A percentile compares a stretch with the other conserved stretches of the same genome.
Evolutionary conservation across 2,113 vertebrate genomes (phyloP).

Genomic region (Sus scrofa): DNA sequence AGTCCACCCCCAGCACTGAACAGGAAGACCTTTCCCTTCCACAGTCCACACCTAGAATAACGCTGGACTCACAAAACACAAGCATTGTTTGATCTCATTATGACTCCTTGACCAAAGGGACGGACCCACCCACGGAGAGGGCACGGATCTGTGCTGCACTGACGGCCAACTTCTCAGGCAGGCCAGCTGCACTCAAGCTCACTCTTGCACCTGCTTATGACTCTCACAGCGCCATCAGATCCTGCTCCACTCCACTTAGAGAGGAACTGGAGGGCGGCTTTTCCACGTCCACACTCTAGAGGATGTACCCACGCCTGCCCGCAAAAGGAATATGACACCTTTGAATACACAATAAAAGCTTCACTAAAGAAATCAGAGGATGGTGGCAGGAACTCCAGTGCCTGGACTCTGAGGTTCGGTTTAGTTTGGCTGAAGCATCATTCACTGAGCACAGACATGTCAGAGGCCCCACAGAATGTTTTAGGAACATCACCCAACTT

Average conservation of each 20-base stretch:
- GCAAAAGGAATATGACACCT: background rate
- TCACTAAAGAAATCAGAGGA: background rate
- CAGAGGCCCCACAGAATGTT: background rate
- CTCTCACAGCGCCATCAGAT: accelerated
- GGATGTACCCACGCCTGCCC: background rate
- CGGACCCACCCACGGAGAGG: too few species aligned
- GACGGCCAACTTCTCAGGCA: background rate
- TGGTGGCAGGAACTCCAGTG: background rate
- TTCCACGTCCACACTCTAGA: background rate
- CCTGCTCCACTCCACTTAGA: background rate
- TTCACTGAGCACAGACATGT: accelerated
- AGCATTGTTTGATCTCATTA: background rate
- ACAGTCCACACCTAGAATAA: background rate
- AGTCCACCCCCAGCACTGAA: background rate
- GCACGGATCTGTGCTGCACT: background rate
- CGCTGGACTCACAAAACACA: background rate
- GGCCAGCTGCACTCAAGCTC: accelerated
- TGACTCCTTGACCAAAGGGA: background rate
- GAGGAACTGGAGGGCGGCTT: background rate
- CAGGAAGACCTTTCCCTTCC: background rate
- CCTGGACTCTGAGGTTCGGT: background rate
- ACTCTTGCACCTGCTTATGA: background rate
- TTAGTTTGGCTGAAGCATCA: background rate
- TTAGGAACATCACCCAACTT: background rate
- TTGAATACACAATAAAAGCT: background rate